Conservation (phyloP, 1,140 invertebrate species). For the Adoxophyes honmai region DNA sequence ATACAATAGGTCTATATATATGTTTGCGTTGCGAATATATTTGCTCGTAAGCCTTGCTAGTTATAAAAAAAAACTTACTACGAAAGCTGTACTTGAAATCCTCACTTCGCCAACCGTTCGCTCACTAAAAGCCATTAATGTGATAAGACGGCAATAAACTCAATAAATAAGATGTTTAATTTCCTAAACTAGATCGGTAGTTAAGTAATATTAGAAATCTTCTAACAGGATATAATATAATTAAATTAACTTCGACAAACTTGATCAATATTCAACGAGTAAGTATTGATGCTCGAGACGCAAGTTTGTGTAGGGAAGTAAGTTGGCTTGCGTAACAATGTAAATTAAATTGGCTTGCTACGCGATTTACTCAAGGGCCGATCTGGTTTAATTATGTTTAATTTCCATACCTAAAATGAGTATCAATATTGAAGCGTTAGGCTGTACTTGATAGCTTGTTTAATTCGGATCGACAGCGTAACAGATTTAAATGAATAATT, state of each 20-base stretch:
- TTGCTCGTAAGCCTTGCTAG: too few relatives aligned
- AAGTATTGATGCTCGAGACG: conserved; percentile 2
- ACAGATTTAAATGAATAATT: too few relatives aligned
- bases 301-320: conserved; percentile 3
- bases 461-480: too few relatives aligned
- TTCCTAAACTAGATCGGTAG: background rate
- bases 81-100: too few relatives aligned
- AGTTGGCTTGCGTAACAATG: conserved; percentile 11
- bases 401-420: background rate
- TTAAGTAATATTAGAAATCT: conserved; percentile 12
- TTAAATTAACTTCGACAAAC: conserved; percentile 6
- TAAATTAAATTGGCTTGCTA: conserved; percentile 18
- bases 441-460: too few relatives aligned
- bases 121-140: background rate
- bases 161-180: background rate
- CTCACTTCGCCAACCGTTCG: too few relatives aligned
- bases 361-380: background rate
- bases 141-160: background rate
- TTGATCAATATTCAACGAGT: conserved; percentile 10
- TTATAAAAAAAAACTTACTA: too few relatives aligned
- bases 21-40: too few relatives aligned
- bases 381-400: conserved; percentile 9
- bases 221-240: conserved; percentile 8
- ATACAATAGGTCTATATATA: too few relatives aligned
- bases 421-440: too few relatives aligned